Percentiles rank a stretch among this genome's conserved stretches.
phyloP scores from a whole-genome alignment of 92 coral and sea anemone species.

The Zoanthus solanderi region DNA sequence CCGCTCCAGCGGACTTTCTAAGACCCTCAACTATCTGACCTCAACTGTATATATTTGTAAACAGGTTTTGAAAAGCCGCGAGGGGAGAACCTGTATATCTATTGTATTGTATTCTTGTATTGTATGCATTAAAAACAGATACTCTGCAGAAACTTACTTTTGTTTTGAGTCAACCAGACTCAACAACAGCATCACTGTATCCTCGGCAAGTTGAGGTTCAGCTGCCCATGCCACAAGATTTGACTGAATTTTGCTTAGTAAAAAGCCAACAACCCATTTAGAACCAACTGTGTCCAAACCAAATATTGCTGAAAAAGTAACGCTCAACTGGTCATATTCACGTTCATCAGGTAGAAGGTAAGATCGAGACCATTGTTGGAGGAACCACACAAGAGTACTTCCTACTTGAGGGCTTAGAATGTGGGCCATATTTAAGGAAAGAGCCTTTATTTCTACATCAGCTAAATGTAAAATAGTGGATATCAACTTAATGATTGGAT shows the following conservation, averaged over 20 bases:
- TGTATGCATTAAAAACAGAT: no score
- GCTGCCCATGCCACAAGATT: conserved; percentile 91
- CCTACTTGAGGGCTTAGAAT: conserved; percentile 94
- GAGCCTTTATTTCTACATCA: conserved; percentile 80
- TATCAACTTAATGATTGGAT: conserved; percentile 80
- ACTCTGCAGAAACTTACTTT: conserved; percentile 61
- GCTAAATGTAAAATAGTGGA: conserved; percentile 81
- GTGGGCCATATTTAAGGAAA: conserved; percentile 77
- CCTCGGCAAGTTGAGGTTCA: conserved; percentile 89
- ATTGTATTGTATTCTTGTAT: no score
- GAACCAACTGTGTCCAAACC: conserved; percentile 86
- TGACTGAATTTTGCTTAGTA: conserved; percentile 83
- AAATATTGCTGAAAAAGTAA: conserved; percentile 74
- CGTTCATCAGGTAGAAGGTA: conserved; percentile 90
- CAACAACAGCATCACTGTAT: conserved; percentile 81
- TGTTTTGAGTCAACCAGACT: conserved; percentile 84
- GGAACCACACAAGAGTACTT: conserved; percentile 93
- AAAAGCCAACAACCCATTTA: conserved; percentile 86
- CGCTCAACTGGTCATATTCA: conserved; percentile 87
- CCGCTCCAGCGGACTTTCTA: no score
- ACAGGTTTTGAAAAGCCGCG: no score
- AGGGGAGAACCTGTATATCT: no score
- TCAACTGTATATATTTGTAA: no score
- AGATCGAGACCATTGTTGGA: conserved; percentile 83
- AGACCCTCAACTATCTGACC: no score